Conservation (phyloP, 1,140 invertebrate genomes). For the Orchesella cincta region DNA sequence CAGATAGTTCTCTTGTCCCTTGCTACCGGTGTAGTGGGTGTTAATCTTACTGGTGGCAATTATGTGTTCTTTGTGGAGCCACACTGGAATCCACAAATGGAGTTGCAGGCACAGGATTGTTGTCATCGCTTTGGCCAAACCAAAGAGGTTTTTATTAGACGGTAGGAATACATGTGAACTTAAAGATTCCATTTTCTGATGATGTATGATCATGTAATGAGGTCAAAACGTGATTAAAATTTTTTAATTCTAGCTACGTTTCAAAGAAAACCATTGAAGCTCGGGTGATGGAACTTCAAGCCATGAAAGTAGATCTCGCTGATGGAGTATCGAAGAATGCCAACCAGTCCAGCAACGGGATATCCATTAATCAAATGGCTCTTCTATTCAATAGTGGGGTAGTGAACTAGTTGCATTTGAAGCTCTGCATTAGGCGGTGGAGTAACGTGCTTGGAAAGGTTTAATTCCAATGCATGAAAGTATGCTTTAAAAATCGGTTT, state of each 20-base stretch:
- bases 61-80: slow-evolving; percentile 85
- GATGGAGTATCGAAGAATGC: slow-evolving; percentile 72
- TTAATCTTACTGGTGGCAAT: slow-evolving; percentile 87
- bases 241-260: slow-evolving; percentile 67
- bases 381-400: not conserved
- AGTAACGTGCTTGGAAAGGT: too few relatives aligned
- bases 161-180: slow-evolving; percentile 59
- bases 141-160: slow-evolving; percentile 79
- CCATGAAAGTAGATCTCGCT: slow-evolving; percentile 76
- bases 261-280: slow-evolving; percentile 82
- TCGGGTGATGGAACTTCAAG: slow-evolving; percentile 75
- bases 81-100: slow-evolving; percentile 94
- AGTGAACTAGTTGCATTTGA: too few relatives aligned
- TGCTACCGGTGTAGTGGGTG: slow-evolving; percentile 84
- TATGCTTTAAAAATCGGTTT: too few relatives aligned
- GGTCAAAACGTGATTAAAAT: not conserved
- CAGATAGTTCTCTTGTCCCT: slow-evolving; percentile 79
- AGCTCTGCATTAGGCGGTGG: too few relatives aligned
- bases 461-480: too few relatives aligned
- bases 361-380: not conserved
- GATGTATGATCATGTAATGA: not conserved
- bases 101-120: slow-evolving; percentile 86
- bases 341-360: slow-evolving; percentile 55
- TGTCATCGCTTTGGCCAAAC: slow-evolving; percentile 87
- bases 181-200: not conserved